A percentile compares a stretch with the other conserved stretches of the same genome.
Conservation (phyloP, 2,113 vertebrate genomes). For the Sakesphorus luctuosus region DNA sequence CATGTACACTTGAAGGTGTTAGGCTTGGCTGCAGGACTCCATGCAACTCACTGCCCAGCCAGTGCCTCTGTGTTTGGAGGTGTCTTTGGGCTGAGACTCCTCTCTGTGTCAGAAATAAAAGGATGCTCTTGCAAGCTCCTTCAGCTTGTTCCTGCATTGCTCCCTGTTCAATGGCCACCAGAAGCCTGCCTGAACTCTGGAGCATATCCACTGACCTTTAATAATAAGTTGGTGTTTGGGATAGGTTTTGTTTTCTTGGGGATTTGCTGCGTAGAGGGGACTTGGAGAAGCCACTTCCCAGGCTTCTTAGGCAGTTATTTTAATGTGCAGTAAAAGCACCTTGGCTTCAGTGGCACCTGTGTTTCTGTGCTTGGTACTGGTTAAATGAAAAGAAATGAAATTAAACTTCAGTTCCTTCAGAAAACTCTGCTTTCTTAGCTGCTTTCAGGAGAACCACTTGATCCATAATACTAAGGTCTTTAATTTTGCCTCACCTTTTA, state of each 20-base stretch:
- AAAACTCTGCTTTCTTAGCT: background rate
- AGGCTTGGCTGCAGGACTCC: background rate
- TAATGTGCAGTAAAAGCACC: background rate
- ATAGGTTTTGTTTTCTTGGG: background rate
- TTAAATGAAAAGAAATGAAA: background rate
- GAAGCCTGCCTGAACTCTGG: background rate
- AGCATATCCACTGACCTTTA: background rate
- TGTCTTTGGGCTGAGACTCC: background rate
- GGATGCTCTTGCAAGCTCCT: background rate
- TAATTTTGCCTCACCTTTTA: background rate
- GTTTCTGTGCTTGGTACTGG: background rate
- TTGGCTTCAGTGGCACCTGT: background rate
- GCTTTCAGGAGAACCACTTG: background rate
- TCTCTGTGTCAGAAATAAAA: background rate
- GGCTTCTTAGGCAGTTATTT: background rate
- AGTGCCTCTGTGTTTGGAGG: background rate
- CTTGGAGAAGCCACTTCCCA: background rate
- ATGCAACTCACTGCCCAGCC: background rate
- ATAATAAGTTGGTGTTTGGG: background rate
- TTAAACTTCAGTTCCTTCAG: background rate
- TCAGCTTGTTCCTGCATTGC: background rate
- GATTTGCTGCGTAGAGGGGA: background rate
- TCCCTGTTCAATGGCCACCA: rapidly evolving
- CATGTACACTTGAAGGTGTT: background rate
- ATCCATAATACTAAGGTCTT: background rate